Evolutionary conservation across 2,888 invertebrate genomes (phyloP).

Genomic region (Brachylomia viminalis): DNA sequence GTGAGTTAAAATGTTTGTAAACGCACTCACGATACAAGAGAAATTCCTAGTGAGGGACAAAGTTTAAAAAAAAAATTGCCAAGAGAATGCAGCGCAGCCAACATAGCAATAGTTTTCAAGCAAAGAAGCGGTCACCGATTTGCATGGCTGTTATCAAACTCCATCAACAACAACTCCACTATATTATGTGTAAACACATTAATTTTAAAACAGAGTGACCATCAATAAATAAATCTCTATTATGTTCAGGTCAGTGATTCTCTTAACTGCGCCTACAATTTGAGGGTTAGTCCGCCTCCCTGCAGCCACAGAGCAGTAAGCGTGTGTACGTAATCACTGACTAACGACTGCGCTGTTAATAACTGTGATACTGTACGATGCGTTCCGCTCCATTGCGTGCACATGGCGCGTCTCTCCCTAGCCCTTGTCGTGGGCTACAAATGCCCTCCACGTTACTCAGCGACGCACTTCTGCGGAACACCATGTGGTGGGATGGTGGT

Average conservation of each 20-base stretch:
- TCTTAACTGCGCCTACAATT: background rate
- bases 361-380: background rate
- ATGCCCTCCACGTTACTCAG: background rate
- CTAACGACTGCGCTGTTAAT: constrained; percentile 41
- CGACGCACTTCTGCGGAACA: background rate
- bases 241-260: background rate
- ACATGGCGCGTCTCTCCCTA: constrained; percentile 30
- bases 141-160: too few species aligned
- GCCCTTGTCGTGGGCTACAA: constrained; percentile 3
- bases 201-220: background rate
- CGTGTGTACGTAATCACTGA: constrained; percentile 20
- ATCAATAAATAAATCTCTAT: background rate
- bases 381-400: constrained; percentile 43
- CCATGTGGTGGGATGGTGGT: background rate
- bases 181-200: constrained; percentile 13
- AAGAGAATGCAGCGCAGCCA: too few species aligned
- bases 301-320: background rate
- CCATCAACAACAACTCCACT: background rate
- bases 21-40: too few species aligned
- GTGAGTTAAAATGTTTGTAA: too few species aligned
- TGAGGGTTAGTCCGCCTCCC: background rate
- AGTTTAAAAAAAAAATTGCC: too few species aligned
- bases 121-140: too few species aligned
- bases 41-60: too few species aligned
- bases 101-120: too few species aligned